Evolutionary conservation across 2,113 vertebrate species (phyloP), one percentile per base, ranked within the genome.

Genomic region (Carlito syrichta): DNA sequence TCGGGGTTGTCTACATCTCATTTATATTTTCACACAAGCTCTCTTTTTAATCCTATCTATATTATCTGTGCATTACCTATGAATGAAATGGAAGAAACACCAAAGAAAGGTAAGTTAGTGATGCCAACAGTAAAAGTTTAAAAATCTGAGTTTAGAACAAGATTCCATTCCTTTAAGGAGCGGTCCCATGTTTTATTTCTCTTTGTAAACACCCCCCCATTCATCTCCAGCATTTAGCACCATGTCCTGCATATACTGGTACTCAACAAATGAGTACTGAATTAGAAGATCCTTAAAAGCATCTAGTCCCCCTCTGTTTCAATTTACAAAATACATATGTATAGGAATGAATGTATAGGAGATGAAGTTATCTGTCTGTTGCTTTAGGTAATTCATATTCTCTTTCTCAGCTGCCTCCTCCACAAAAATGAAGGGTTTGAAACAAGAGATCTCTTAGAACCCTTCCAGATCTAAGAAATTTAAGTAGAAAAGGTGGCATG

Each of bases 81-180:
- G 97, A 97, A 77, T 56, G 73, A 97, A 98, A 83, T 97, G 97
- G 97, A 98, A 88, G 78, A 97, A 79, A 77, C 96, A 96, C 58
- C n/a, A 56, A 89, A 96, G 84, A 90, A 96, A 97, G 97, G 98
- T 98, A 60, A 98, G 85, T 95, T 52, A 35, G 25, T 89, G 54
- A 91, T 94, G n/a, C 3, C 76, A 89, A 69, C 22, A 86, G 35
- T 63, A 93, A 76, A 48, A 83, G 32, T 82, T 52, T 50, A 43
- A 96, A 71, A 73, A 92, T 89, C 25, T 85, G 78, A 45, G 11
- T 66, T 89, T 86, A 84, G 63, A 43, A 78, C 23, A 20, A 38
- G 35, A 35, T 90, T 73, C 7, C 17, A 30, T 38, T n/a, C n/a
- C n/a, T n/a, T n/a, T n/a, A n/a, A n/a, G n/a, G n/a, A n/a, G n/a